A percentile compares a stretch with the other conserved stretches of the same genome.
These are phyloP conservation scores for Xestia ashworthii DNA, from an alignment of 2,888 invertebrate genomes.

Conservation along the genomic window DNA sequence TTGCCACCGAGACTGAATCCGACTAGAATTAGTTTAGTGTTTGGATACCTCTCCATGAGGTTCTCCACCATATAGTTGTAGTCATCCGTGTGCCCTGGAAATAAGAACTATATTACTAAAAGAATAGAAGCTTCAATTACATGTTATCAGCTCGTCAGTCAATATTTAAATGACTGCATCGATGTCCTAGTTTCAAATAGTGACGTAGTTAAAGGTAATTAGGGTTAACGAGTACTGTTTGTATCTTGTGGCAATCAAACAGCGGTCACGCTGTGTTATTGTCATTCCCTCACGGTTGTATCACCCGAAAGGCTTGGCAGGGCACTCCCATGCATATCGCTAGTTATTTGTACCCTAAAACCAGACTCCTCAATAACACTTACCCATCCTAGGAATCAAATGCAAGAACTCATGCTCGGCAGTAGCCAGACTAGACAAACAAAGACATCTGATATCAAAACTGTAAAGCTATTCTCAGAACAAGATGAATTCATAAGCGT, in stretches of 20 bases:
- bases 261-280: slow-evolving; percentile 6
- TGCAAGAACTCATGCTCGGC: neutral
- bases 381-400: neutral
- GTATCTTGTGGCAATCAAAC: slow-evolving; percentile 24
- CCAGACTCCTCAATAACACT: neutral
- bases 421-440: neutral
- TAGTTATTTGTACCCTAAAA: neutral
- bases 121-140: neutral
- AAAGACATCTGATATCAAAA: neutral
- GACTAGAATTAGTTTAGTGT: slow-evolving; percentile 95
- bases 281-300: neutral
- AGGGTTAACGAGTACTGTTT: slow-evolving; percentile 31
- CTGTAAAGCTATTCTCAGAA: slow-evolving; percentile 12
- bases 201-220: slow-evolving; percentile 24
- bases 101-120: slow-evolving; percentile 23
- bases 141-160: neutral
- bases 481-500: neutral
- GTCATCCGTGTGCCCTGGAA: slow-evolving; percentile 96
- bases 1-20: slow-evolving; percentile 99
- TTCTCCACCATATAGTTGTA: slow-evolving; percentile 95
- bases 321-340: neutral
- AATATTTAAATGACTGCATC: slow-evolving; percentile 7
- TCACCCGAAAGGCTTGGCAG: neutral
- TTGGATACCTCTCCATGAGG: slow-evolving; percentile 93
- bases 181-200: slow-evolving; percentile 18